phyloP scores from a whole-genome alignment of 2,113 vertebrate species.

The Phyllopteryx taeniolatus region DNA sequence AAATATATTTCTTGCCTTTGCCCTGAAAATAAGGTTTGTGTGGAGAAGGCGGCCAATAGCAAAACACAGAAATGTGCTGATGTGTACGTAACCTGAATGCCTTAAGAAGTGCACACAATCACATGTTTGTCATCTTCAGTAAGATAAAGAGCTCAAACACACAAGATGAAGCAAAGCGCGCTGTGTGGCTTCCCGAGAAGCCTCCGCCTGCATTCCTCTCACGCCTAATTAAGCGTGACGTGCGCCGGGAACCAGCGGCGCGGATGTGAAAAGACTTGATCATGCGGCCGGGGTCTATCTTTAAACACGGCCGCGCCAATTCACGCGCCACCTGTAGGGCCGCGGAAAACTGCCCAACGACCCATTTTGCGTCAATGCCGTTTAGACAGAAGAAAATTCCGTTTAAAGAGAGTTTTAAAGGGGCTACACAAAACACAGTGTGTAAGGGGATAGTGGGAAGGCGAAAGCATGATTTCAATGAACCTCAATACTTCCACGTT shows the following conservation, averaged over 20 bases:
- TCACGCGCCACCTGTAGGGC: not conserved
- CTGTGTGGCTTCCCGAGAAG: not conserved
- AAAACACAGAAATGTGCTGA: not conserved
- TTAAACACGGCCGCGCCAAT: not conserved
- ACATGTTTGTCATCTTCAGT: not conserved
- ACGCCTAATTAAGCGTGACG: not conserved
- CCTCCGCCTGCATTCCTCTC: not conserved
- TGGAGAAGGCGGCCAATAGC: too few relatives aligned
- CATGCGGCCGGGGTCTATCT: not conserved
- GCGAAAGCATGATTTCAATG: too few relatives aligned
- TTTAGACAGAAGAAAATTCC: too few relatives aligned
- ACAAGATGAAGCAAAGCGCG: not conserved
- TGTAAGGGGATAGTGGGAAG: too few relatives aligned
- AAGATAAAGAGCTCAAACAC: not conserved
- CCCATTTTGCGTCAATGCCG: not conserved
- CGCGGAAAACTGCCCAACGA: not conserved
- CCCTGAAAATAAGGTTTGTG: not conserved
- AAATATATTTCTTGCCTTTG: too few relatives aligned
- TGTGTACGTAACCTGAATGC: not conserved
- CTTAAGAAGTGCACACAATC: not conserved
- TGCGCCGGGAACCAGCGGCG: not conserved
- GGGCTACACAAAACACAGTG: too few relatives aligned
- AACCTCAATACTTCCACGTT: too few relatives aligned
- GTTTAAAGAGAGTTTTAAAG: too few relatives aligned
- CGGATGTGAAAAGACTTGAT: constrained; percentile 6